A percentile compares a stretch with the other conserved stretches of the same genome.
These are phyloP conservation scores for Hemicrepidius hirtus DNA, from an alignment of 2,888 invertebrate genomes.

Conservation along the genomic window DNA sequence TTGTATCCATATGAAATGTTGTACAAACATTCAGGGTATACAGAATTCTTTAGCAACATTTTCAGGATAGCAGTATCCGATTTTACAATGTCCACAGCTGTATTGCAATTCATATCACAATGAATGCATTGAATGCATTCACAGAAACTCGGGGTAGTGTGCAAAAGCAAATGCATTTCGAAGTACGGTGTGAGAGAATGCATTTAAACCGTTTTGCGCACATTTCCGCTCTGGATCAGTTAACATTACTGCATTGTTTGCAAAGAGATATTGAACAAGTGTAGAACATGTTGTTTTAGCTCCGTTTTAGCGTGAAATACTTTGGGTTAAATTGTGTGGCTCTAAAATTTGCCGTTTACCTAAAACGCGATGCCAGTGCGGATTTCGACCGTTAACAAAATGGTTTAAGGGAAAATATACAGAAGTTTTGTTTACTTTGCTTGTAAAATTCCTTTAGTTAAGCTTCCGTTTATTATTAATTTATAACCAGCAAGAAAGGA, in stretches of 20 bases:
- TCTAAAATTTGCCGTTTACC: slow-evolving; percentile 32
- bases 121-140: slow-evolving; percentile 19
- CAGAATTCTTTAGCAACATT: slow-evolving; percentile 8
- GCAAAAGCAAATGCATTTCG: slow-evolving; percentile 5
- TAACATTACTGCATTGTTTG: slow-evolving; percentile 39
- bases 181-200: not conserved
- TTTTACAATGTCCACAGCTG: slow-evolving; percentile 10
- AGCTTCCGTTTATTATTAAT: slow-evolving; percentile 15
- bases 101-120: not conserved
- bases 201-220: slow-evolving; percentile 1
- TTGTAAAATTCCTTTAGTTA: not conserved
- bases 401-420: slow-evolving; percentile 15
- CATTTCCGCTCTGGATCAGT: slow-evolving; percentile 30
- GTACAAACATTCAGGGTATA: no score
- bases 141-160: slow-evolving; percentile 6
- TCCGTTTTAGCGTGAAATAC: slow-evolving; percentile 31
- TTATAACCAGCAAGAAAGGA: not conserved
- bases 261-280: slow-evolving; percentile 42
- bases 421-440: slow-evolving; percentile 18
- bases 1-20: no score
- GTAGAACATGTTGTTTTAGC: slow-evolving; percentile 39
- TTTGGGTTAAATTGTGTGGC: slow-evolving; percentile 40
- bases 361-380: slow-evolving; percentile 21
- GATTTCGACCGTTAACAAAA: slow-evolving; percentile 26
- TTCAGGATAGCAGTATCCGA: not conserved